Evolutionary conservation across 2,797 vertebrate genomes (phyloP), one percentile per base, ranked within the genome.

Genomic region (Sebastes variabilis): DNA sequence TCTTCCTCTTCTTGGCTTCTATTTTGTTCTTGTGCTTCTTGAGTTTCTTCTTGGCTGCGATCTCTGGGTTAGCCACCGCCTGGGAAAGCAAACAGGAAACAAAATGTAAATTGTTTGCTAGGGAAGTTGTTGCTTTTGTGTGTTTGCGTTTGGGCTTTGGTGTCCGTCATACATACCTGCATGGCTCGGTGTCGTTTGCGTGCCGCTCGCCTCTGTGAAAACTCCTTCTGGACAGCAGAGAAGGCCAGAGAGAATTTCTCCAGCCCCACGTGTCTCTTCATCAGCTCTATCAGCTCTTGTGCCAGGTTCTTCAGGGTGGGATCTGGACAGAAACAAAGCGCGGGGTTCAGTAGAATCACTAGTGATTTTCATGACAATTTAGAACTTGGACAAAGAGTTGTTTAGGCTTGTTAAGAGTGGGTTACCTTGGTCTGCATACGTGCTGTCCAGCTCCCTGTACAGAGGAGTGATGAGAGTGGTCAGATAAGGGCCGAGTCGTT

Each of bases 11-110:
- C 90, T 96, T 98, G 7, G 97, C 97, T 94, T 98, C 97, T 0
- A 94, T 96, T 95, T 99, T 99, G 89, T 97, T 99, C 88, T 95
- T 97, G 80, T 99, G 97, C 90, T 97, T 98, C 93, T 99, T 99
- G 38, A 99, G 80, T 88, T 99, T 99, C 93, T 96, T 99, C 93
- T 96, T 97, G n/a, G 98, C 98, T 52, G 99, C 98, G 10, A 99
- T 85, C 20, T 98, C 98, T 0, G 98, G 98, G 90, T 99, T 98
- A 1, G 97, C 94, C 56, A 99, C 98, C 60, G 97, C 96, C 98
- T 99, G 84, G 8, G 5, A 14, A 62, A 29, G 0, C 36, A 38
- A 73, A 49, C 29, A 55, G 9, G 75, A 16, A 14, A 52, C 2
- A 64, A 20, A 22, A 32, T 1, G 24, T 58, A 4, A 73, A 42